phyloP scores from a whole-genome alignment of 2,113 vertebrate species.

The Asarcornis scutulata region DNA sequence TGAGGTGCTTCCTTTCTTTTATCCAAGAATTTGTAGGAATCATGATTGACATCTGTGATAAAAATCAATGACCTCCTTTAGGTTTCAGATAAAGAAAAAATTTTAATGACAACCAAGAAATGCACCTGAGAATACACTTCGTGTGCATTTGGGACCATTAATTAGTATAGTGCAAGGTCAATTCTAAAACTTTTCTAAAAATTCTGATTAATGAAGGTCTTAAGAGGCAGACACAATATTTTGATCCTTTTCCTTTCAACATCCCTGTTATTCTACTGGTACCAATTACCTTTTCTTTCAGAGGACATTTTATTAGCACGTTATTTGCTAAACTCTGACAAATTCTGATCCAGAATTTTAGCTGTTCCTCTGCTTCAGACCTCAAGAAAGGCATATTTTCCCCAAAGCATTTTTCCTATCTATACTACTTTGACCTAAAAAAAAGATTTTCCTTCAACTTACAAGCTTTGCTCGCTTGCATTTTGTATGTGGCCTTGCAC shows the following conservation, averaged over 20 bases:
- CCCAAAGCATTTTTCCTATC: background rate
- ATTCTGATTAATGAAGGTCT: background rate
- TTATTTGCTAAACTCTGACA: background rate
- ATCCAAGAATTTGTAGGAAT: background rate
- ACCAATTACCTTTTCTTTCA: background rate
- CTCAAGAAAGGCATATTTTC: background rate
- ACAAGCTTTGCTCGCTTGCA: background rate
- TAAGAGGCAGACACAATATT: background rate
- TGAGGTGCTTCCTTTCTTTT: background rate
- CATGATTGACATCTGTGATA: background rate
- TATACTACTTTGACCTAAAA: background rate
- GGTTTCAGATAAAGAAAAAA: background rate
- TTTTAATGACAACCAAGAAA: background rate
- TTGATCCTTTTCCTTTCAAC: background rate
- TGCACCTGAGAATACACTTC: background rate
- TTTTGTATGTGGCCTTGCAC: background rate
- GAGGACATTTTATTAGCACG: background rate
- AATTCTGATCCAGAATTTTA: background rate
- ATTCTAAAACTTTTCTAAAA: background rate
- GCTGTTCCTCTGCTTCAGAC: background rate
- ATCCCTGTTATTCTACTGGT: background rate
- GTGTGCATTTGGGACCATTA: background rate
- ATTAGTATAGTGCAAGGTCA: background rate
- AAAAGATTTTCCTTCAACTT: background rate
- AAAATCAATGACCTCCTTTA: background rate